Evolutionary conservation across 1,140 invertebrate genomes (phyloP), one percentile per base, ranked within the genome.

Genomic region (Brachionus plicatilis): DNA sequence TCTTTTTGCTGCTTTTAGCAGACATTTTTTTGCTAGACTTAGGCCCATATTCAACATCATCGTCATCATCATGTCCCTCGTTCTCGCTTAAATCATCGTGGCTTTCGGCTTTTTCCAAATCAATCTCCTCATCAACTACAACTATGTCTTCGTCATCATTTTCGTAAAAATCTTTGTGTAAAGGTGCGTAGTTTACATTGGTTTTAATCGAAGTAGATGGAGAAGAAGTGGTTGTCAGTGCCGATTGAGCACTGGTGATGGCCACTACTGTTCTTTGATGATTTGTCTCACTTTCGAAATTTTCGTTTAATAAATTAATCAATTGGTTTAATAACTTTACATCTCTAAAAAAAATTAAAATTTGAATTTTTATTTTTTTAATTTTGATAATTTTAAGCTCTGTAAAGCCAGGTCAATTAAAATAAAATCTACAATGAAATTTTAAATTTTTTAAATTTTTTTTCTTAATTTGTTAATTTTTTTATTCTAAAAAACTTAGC

Each of bases 61-160:
- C 72, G n/a, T 76, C 72, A 50, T 76, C 72, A 27, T 76, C 72
- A 76, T 76, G 72, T 50, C 68, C 33, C 11, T 72, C 66, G 33
- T 68, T 68, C 3, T 68, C 68, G 43, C 68, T 72, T 72, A 72
- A 20, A 72, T 76, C 72, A 50, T 76, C 72, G 2, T 76, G 72
- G 43, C 72, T 76, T 47, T 76, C 72, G 6, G 72, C 72, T 76
- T 76, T 76, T 50, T 76, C 72, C 45, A 76, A 50, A 50, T 76
- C 72, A 9, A 50, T 27, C 9, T 76, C 72, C 41, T 50, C 72
- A 47, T 76, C 72, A 11, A 76, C 45, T 20, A 76, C 72, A 7
- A 76, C 72, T 50, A 76, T 76, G 47, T 76, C 72, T 37, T 76
- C 72, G 12, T 76, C 72, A 47, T 76, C 72, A n/a, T 76, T 76